These are phyloP conservation scores for Bergia puertoricense DNA, from an alignment of 92 coral and sea anemone genomes.

Conservation along the genomic window DNA sequence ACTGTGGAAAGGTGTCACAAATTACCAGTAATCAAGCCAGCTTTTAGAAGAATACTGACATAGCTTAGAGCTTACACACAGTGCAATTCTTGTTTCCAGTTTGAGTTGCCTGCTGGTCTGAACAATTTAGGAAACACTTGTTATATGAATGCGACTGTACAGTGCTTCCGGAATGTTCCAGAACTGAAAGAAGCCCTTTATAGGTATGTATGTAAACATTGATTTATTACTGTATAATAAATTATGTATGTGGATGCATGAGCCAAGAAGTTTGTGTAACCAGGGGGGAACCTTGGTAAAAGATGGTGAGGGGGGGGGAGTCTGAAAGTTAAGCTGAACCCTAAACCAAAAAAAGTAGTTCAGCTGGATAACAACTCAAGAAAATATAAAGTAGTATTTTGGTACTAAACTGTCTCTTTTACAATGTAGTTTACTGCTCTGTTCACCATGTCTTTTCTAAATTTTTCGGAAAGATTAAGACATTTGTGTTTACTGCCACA, in stretches of 20 bases:
- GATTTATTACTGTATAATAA: neutral
- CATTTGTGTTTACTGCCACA: too few relatives aligned
- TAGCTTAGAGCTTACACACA: neutral
- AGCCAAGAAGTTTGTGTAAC: neutral
- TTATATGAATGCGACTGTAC: conserved; percentile 98
- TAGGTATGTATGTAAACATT: conserved; percentile 55
- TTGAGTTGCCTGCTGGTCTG: conserved; percentile 94
- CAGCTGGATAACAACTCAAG: too few relatives aligned
- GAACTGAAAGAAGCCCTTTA: conserved; percentile 72
- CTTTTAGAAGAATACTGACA: neutral
- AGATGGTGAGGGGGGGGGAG: neutral
- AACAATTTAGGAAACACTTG: conserved; percentile 95
- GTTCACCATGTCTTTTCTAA: too few relatives aligned
- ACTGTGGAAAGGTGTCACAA: too few relatives aligned
- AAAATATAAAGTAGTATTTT: too few relatives aligned
- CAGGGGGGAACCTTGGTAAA: neutral
- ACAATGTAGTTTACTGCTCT: too few relatives aligned
- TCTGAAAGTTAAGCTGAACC: too few relatives aligned
- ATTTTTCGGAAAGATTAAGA: too few relatives aligned
- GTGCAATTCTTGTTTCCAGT: conserved; percentile 42
- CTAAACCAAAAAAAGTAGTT: too few relatives aligned
- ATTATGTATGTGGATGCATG: neutral
- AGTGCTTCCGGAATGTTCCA: conserved; percentile 94
- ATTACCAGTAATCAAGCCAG: too few relatives aligned
- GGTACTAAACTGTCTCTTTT: too few relatives aligned